Conservation (phyloP, 2,888 invertebrate genomes). For the Siphlonurus alternatus region DNA sequence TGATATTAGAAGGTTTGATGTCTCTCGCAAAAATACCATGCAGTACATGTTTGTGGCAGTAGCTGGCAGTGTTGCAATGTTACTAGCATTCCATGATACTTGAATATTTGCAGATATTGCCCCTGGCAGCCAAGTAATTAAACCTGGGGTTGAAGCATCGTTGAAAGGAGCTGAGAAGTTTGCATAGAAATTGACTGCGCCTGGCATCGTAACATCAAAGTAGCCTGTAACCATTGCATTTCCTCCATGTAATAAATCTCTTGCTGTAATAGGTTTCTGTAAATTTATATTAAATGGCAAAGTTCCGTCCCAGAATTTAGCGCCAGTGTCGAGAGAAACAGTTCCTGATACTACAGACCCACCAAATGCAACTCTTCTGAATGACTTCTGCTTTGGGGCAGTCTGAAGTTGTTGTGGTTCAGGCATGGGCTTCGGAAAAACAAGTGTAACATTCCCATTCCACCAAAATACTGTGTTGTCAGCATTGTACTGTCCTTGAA, state of each 20-base stretch:
- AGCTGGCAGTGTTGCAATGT: not conserved
- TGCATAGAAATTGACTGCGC: not conserved
- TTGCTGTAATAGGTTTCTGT: not conserved
- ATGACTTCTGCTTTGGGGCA: not conserved
- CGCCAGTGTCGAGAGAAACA: not conserved
- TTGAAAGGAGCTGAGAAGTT: not conserved
- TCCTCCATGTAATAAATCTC: not conserved
- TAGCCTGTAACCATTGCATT: not conserved
- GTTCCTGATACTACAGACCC: not conserved
- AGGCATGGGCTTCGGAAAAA: not conserved
- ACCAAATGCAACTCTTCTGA: not conserved
- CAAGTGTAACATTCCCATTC: constrained; percentile 7
- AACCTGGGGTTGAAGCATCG: not conserved
- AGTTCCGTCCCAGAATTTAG: not conserved
- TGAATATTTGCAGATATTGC: not conserved
- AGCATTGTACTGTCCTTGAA: constrained; percentile 4
- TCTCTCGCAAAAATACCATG: not conserved
- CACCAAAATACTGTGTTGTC: constrained; percentile 4
- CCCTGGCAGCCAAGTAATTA: not conserved
- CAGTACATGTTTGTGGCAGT: not conserved
- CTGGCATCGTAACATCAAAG: not conserved
- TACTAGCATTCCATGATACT: not conserved
- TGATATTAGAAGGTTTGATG: no score
- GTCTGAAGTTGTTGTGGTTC: not conserved
- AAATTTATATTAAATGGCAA: not conserved